A percentile compares a stretch with the other conserved stretches of the same genome.
These are phyloP conservation scores for Plagiodera versicolora DNA, from an alignment of 2,888 invertebrate genomes.

Conservation along the genomic window DNA sequence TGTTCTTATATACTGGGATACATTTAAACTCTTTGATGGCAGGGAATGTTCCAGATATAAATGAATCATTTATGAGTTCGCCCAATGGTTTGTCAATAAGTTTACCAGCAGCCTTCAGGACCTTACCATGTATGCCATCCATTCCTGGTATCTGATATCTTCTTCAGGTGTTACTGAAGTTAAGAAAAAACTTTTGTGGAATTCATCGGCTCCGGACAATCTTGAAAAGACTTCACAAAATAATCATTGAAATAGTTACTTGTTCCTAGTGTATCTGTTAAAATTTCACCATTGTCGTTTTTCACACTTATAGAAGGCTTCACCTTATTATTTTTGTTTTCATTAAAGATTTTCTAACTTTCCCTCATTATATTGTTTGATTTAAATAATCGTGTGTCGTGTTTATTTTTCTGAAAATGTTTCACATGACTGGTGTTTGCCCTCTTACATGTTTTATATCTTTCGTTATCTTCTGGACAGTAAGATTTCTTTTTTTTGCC, in stretches of 20 bases:
- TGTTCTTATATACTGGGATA: too few species aligned
- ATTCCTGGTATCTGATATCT: too few species aligned
- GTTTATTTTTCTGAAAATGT: slow-evolving; percentile 12
- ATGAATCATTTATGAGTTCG: slow-evolving; percentile 1
- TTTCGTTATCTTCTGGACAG: slow-evolving; percentile 1
- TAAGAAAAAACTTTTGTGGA: too few species aligned
- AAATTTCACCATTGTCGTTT: slow-evolving; percentile 3
- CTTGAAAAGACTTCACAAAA: neutral
- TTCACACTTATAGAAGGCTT: slow-evolving; percentile 7
- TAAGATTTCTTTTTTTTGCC: slow-evolving; percentile 7
- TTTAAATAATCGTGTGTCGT: slow-evolving; percentile 1
- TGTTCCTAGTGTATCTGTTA: slow-evolving; percentile 3
- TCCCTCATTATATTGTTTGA: too few species aligned
- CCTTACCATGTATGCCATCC: too few species aligned
- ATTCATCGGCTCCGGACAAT: neutral
- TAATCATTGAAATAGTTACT: slow-evolving; percentile 4
- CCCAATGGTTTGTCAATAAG: slow-evolving; percentile 3
- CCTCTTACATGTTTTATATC: neutral
- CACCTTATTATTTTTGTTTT: slow-evolving; percentile 3
- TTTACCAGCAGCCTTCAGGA: slow-evolving; percentile 5
- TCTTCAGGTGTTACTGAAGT: too few species aligned
- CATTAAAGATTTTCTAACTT: slow-evolving; percentile 4
- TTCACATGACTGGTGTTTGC: slow-evolving; percentile 6
- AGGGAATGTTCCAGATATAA: too few species aligned
- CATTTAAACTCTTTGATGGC: too few species aligned